Evolutionary conservation across 2,888 invertebrate genomes (phyloP), one percentile per base, ranked within the genome.

Genomic region (Chloroclysta siterata): DNA sequence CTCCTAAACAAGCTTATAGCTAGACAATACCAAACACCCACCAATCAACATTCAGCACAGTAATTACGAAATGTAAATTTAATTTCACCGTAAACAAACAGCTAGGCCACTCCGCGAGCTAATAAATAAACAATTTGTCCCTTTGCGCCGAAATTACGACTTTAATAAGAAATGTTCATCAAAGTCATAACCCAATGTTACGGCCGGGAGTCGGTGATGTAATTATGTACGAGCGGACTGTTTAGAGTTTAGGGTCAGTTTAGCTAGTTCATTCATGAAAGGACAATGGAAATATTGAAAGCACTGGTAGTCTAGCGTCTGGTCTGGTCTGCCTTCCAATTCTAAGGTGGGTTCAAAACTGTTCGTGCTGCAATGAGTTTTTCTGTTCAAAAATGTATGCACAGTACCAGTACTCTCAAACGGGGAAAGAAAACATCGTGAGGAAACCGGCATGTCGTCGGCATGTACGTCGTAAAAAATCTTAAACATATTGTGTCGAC

Each of bases 81-180:
- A 42, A 55, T 55, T 22, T 1, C 14, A 2, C 46, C 17, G 33
- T 52, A 56, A 55, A 54, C 54, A 54, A 54, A 39, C 48, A 41
- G 60, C 33, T 39, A 53, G 65, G 36, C 56, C 55, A 52, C 52
- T 55, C 47, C 48, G 14, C 39, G 15, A 39, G 46, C 22, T 14
- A 46, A 55, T 61, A 61, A 65, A 61, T 65, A 65, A 65, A 61
- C 61, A 58, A 65, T 63, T 44, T 58, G 65, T 65, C 65, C 60
- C 61, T 62, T 47, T 55, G 61, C 64, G 47, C 36, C 55, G 61
- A 47, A 65, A 65, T 65, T 58, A 62, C 48, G 36, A 60, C 58
- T 55, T 62, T 61, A 65, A 65, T 65, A 61, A 55, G 58, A 53
- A 61, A 55, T 55, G 54, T 42, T 65, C 58, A 61, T 65, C 61